These are phyloP conservation scores for Poicephalus meyeri DNA, from an alignment of 2,113 vertebrate species.

Conservation along the genomic window DNA sequence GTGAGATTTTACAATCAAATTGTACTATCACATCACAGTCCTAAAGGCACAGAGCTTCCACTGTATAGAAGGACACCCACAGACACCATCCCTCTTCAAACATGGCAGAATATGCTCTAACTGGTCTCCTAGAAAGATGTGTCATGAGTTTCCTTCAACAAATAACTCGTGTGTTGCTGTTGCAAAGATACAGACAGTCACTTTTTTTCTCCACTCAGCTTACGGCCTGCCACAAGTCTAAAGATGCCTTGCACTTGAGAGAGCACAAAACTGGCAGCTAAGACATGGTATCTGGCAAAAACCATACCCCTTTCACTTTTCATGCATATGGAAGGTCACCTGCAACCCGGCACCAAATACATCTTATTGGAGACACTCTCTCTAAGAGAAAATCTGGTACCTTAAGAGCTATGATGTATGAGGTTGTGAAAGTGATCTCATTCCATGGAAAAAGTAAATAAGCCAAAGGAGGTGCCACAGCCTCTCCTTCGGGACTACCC, in stretches of 20 bases:
- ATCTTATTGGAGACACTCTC: background rate
- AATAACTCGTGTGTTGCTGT: background rate
- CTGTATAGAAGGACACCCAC: background rate
- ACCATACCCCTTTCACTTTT: background rate
- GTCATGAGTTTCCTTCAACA: background rate
- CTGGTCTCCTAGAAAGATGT: background rate
- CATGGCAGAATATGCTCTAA: background rate
- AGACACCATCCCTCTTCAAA: background rate
- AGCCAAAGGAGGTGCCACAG: background rate
- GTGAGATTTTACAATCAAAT: background rate
- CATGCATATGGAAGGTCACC: fast-evolving
- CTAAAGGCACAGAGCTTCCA: background rate
- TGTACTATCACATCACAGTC: background rate
- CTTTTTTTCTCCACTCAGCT: background rate
- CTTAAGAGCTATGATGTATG: background rate
- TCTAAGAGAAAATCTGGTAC: background rate
- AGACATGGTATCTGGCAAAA: background rate
- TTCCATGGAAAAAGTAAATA: background rate
- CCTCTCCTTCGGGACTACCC: no score
- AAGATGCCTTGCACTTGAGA: background rate
- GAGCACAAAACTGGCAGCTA: background rate
- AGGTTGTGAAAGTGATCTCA: background rate
- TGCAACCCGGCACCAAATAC: background rate
- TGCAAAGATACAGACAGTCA: background rate
- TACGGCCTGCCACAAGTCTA: background rate